Evolutionary conservation across 2,888 invertebrate species (phyloP).

Genomic region (Melitaea athalia): DNA sequence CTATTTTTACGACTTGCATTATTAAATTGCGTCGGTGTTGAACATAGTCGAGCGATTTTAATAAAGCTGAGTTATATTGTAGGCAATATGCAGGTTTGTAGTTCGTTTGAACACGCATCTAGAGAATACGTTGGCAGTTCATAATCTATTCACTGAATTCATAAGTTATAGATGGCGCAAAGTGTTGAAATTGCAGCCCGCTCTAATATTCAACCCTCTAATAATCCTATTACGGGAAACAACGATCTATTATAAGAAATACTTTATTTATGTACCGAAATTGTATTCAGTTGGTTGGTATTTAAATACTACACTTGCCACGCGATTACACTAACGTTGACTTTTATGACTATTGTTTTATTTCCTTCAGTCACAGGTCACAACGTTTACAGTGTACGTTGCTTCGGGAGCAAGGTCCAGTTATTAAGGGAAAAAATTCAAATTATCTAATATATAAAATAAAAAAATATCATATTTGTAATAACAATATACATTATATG

Average conservation of each 20-base stretch:
- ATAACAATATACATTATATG: too few species aligned
- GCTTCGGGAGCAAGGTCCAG: too few species aligned
- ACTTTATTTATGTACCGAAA: neutral
- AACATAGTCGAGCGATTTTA: conserved; percentile 18
- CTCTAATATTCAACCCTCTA: conserved; percentile 18
- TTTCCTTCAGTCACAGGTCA: too few species aligned
- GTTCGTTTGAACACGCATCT: neutral
- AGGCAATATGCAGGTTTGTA: conserved; percentile 8
- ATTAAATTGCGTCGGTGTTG: conserved; percentile 19
- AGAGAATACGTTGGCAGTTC: conserved; percentile 14
- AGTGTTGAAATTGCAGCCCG: conserved; percentile 22
- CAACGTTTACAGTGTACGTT: too few species aligned
- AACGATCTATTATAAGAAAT: neutral
- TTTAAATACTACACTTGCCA: neutral
- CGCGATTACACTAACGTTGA: neutral
- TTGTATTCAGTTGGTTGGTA: neutral
- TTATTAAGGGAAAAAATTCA: too few species aligned
- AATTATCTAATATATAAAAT: too few species aligned
- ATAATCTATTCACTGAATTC: conserved; percentile 23
- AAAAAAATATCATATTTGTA: too few species aligned
- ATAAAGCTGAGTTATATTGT: conserved; percentile 17
- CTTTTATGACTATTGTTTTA: too few species aligned
- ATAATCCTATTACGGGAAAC: conserved; percentile 22
- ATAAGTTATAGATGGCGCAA: conserved; percentile 25
- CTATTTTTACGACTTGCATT: conserved; percentile 18